Base-by-base conservation (phyloP, 2,113 vertebrate species). In the Rhynchopsitta pachyrhyncha region DNA sequence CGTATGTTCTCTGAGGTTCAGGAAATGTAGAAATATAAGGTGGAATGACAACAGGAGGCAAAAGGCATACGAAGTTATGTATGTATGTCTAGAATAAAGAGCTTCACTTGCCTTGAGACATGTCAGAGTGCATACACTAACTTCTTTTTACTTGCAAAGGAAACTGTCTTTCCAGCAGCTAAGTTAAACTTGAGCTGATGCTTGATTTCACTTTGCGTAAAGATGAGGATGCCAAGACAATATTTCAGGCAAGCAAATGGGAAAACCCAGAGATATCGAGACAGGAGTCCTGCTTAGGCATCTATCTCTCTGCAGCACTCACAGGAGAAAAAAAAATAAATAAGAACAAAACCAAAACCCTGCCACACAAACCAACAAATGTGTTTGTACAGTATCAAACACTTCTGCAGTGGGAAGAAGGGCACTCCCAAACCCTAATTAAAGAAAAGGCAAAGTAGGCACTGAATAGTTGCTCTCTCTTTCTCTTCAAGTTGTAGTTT, bases 91-190 rank as follows among this genome's bases (percentile, higher is more conserved):
- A 86, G 75, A 90, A 66, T 42, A 90, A 88, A 93, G 66, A 88
- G 59, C 60, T 94, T 82, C 10, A 19, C 20, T 88, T 71, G 69
- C 79, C 76, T 67, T 86, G 80, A 92, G 86, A 81, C 55, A 75
- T 68, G 60, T 53, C 90, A 92, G 80, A 81, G 31, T 67, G 35
- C 64, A 83, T 75, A 88, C 47, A 55, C 71, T 90, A 83, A 70
- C 35, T 89, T 69, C 79, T 88, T 90, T 93, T 88, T 78, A 92
- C 55, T 93, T 90, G 92, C 71, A 93, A 86, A 96, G 75, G 86
- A 67, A 96, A 86, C 42, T 60, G 39, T 47, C 75, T 90, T 83
- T 94, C 90, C 82, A 37, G 55, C 69, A 92, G 71, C 64, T 74
- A 31, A 82, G 55, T 86, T 62, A 95, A 94, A 88, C 55, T 67